Conservation (phyloP, 2,888 invertebrate genomes). For the Drymonia ruficornis region DNA sequence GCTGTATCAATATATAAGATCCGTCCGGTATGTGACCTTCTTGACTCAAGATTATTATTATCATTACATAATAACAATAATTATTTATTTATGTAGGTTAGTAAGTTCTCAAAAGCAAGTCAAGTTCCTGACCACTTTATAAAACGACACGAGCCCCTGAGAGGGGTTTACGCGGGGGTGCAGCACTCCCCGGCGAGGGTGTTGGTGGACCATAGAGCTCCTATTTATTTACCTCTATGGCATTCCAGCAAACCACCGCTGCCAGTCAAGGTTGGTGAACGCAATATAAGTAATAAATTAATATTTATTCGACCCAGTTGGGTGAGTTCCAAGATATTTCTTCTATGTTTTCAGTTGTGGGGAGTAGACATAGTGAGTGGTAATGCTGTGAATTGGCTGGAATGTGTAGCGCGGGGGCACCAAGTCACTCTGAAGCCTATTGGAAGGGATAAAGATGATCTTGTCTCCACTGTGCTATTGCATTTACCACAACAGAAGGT, state of each 20-base stretch:
- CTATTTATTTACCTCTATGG: conserved; percentile 82
- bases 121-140: conserved; percentile 85
- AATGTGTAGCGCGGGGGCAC: conserved; percentile 80
- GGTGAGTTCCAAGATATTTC: conserved; percentile 32
- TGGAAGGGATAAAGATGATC: conserved; percentile 68
- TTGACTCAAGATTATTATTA: conserved; percentile 30
- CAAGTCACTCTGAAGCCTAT: conserved; percentile 79
- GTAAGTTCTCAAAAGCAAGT: conserved; percentile 85
- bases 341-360: conserved; percentile 67
- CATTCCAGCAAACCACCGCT: conserved; percentile 78
- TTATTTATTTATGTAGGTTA: conserved; percentile 72
- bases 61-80: conserved; percentile 67
- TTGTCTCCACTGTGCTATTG: conserved; percentile 72
- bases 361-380: conserved; percentile 77
- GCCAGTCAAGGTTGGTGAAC: conserved; percentile 76
- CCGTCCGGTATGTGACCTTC: conserved; percentile 80
- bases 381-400: conserved; percentile 85
- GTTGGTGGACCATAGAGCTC: conserved; percentile 83
- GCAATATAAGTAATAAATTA: neutral
- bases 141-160: conserved; percentile 75
- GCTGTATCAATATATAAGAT: conserved; percentile 84
- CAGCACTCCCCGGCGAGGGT: conserved; percentile 80
- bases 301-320: conserved; percentile 25
- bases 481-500: conserved; percentile 76
- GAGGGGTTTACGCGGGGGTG: conserved; percentile 78